phyloP scores from a whole-genome alignment of 2,888 invertebrate species.

The Apodemia duryi region DNA sequence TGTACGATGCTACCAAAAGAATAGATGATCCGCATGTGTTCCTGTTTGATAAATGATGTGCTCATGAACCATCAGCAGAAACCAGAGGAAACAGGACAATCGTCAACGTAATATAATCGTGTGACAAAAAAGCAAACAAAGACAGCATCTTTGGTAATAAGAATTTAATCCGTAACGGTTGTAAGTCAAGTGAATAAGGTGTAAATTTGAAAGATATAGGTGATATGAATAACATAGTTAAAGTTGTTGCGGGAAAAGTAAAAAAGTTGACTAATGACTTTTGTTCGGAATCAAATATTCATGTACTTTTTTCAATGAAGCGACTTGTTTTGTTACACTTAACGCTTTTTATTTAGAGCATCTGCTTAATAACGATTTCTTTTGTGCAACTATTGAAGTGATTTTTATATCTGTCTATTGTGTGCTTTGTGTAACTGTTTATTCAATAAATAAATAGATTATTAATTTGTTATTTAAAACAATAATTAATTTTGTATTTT shows the following conservation, averaged over 20 bases:
- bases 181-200: conserved; percentile 38
- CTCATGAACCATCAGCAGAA: conserved; percentile 61
- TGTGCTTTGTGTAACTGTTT: neutral
- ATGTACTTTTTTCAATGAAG: conserved; percentile 59
- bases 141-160: conserved; percentile 20
- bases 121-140: conserved; percentile 48
- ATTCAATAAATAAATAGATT: neutral
- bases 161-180: conserved; percentile 13
- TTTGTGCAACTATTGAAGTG: conserved; percentile 42
- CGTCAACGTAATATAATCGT: conserved; percentile 52
- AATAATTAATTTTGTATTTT: neutral
- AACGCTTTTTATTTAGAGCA: conserved; percentile 68
- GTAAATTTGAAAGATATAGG: conserved; percentile 28
- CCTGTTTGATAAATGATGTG: conserved; percentile 69
- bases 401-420: conserved; percentile 29
- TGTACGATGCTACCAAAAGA: conserved; percentile 61
- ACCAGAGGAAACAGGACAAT: conserved; percentile 58
- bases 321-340: conserved; percentile 73
- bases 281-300: conserved; percentile 76
- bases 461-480: neutral
- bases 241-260: conserved; percentile 36
- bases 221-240: conserved; percentile 5
- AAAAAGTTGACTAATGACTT: conserved; percentile 78
- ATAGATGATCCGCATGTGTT: conserved; percentile 61
- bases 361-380: conserved; percentile 61